Evolutionary conservation across 2,113 vertebrate species (phyloP), one percentile per base, ranked within the genome.

Genomic region (Malurus elegans): DNA sequence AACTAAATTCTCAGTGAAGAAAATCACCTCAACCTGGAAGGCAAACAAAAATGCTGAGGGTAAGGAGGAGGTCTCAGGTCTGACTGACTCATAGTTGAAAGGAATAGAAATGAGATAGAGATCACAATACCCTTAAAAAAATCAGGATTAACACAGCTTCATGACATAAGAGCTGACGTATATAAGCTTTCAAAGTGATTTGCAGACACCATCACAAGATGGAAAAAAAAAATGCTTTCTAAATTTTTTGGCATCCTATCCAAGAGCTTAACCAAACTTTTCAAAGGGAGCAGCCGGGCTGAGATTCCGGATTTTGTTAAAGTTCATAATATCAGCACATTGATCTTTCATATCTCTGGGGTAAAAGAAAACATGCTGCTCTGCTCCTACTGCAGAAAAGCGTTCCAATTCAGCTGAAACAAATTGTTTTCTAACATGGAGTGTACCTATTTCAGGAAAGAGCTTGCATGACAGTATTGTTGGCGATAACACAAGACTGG

Each of bases 401-500:
- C 34, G 36, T 91, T 81, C 47, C 44, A 51, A 36, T 53, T 79
- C 61, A 74, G 8, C 36, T 48, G 61, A 72, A 91, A 87, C 20
- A 75, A 93, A 48, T 40, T 0, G 0, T 73, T 82, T 91, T 45
- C 36, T 92, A 60, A 42, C 28, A 72, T 5, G 12, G 18, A 75
- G 3, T 0, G 1, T 40, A 31, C 18, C 34, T 76, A 10, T 72
- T 74, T 93, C 65, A 61, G 61, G 47, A 70, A 19, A 86, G 31
- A 76, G 20, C 42, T 78, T 71, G 38, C 24, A 47, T 12, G 12
- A 34, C 16, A 36, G 38, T 15, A 58, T 20, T 84, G 80, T 10
- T 2, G 0, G 40, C 8, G 8, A 54, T 16, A 84, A 21, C 0
- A 0, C 12, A 28, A 87, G 8, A 8, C 40, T 53, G 45, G 51